A percentile compares a stretch with the other conserved stretches of the same genome.
phyloP scores from a whole-genome alignment of 2,113 vertebrate genomes.

The Myotis brandtii region DNA sequence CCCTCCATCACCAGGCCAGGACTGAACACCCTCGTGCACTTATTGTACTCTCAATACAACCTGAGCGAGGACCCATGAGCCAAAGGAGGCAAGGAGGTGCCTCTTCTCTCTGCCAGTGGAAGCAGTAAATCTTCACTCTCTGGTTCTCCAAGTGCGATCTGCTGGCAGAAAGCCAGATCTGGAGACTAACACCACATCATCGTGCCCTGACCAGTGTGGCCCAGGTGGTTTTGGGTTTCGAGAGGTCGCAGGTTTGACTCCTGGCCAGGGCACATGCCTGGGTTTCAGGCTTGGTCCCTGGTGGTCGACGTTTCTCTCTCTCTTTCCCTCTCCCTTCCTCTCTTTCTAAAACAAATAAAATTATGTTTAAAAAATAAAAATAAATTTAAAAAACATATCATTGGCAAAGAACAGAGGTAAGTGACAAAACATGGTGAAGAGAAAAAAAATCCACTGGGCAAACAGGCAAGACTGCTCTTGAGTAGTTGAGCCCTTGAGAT shows the following conservation, averaged over 20 bases:
- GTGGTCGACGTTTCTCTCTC: too few species aligned
- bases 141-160: background rate
- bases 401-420: background rate
- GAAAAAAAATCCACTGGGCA: background rate
- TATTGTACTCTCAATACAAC: background rate
- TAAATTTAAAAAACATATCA: too few species aligned
- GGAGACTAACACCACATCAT: background rate
- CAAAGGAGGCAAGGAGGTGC: background rate
- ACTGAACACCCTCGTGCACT: background rate
- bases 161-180: background rate
- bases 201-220: too few species aligned
- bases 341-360: too few species aligned
- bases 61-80: background rate
- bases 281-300: too few species aligned
- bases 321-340: too few species aligned
- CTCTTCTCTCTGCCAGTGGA: too few species aligned
- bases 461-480: background rate
- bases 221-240: too few species aligned
- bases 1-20: background rate
- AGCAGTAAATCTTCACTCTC: background rate
- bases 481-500: too few species aligned
- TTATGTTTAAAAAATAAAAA: too few species aligned
- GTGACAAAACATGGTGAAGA: background rate
- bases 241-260: too few species aligned
- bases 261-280: too few species aligned